phyloP scores from a whole-genome alignment of 2,888 invertebrate species.

The Meghimatium bilineatum region DNA sequence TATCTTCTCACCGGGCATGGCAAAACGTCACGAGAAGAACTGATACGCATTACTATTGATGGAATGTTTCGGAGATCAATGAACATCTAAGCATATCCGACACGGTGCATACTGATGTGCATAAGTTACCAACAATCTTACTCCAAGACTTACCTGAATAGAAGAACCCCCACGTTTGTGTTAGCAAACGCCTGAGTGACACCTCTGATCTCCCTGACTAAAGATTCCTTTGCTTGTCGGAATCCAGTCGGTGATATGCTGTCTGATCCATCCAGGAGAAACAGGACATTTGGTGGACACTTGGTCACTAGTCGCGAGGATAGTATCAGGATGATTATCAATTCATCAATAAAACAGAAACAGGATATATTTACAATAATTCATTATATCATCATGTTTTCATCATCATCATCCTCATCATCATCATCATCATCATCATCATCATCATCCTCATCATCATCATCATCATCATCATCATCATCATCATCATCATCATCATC shows the following conservation, averaged over 20 bases:
- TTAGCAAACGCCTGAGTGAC: constrained; percentile 42
- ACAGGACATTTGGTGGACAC: constrained; percentile 53
- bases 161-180: constrained; percentile 17
- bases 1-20: too few relatives aligned
- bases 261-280: constrained; percentile 54
- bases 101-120: too few relatives aligned
- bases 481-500: not conserved
- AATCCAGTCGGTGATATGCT: constrained; percentile 47
- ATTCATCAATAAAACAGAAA: too few relatives aligned
- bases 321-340: not conserved
- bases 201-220: constrained; percentile 42
- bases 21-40: too few relatives aligned
- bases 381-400: not conserved
- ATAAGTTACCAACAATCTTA: too few relatives aligned
- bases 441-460: not conserved
- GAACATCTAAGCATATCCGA: too few relatives aligned
- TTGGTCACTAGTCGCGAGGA: constrained; percentile 46
- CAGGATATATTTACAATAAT: too few relatives aligned
- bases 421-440: not conserved
- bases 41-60: too few relatives aligned
- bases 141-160: constrained; percentile 21
- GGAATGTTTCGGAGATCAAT: too few relatives aligned
- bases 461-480: not conserved
- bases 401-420: not conserved
- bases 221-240: constrained; percentile 32